phyloP scores from a whole-genome alignment of 2,797 vertebrate genomes.

The Hozukius guyotensis region DNA sequence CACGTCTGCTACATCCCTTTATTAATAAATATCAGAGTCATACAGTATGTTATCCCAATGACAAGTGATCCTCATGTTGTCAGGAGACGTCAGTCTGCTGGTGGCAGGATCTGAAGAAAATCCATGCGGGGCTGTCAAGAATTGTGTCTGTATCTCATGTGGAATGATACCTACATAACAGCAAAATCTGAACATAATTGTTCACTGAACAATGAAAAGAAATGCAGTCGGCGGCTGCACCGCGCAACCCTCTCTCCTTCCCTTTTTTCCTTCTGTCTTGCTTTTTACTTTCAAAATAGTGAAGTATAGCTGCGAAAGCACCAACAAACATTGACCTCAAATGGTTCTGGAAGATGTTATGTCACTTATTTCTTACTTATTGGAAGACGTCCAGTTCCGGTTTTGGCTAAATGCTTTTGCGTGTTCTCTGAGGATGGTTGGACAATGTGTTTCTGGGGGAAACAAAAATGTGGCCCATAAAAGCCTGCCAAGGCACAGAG shows the following conservation, averaged over 20 bases:
- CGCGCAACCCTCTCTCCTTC: not conserved
- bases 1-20: slow-evolving; percentile 36
- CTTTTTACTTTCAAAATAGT: slow-evolving; percentile 23
- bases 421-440: slow-evolving; percentile 47
- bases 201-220: slow-evolving; percentile 73
- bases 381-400: slow-evolving; percentile 34
- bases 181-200: slow-evolving; percentile 68
- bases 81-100: slow-evolving; percentile 66
- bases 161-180: slow-evolving; percentile 76
- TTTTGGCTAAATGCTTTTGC: slow-evolving; percentile 51
- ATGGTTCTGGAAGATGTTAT: slow-evolving; percentile 15
- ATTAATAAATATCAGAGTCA: slow-evolving; percentile 56
- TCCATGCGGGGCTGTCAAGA: slow-evolving; percentile 59
- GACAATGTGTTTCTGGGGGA: slow-evolving; percentile 65
- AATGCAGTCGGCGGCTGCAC: slow-evolving; percentile 38
- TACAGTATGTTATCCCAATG: slow-evolving; percentile 53
- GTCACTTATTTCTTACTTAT: slow-evolving; percentile 25
- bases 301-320: not conserved
- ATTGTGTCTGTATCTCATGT: slow-evolving; percentile 65
- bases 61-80: slow-evolving; percentile 73
- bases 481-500: slow-evolving; percentile 64
- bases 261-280: not conserved
- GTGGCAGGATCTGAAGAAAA: slow-evolving; percentile 59
- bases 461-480: slow-evolving; percentile 68
- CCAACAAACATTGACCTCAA: slow-evolving; percentile 22